Conservation (phyloP, 2,888 invertebrate genomes). For the Lasioglossum morio region DNA sequence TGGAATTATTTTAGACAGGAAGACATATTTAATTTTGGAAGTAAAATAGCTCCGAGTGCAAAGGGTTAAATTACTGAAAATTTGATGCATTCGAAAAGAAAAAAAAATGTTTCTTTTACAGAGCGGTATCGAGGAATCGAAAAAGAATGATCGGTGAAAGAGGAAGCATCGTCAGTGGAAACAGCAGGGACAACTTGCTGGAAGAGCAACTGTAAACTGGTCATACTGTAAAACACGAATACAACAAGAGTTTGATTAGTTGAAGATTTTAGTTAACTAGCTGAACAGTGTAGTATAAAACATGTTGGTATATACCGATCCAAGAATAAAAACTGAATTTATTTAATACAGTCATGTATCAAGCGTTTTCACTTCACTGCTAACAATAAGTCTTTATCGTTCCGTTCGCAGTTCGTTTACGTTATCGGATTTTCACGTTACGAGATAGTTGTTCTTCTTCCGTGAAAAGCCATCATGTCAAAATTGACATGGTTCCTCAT, state of each 20-base stretch:
- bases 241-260: background rate
- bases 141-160: conserved; percentile 9
- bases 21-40: no score
- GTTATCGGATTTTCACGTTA: background rate
- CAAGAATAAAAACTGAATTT: background rate
- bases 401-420: background rate
- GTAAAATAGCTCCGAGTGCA: no score
- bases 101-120: background rate
- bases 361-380: background rate
- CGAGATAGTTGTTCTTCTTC: background rate
- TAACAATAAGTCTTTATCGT: background rate
- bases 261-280: background rate
- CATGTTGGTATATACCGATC: background rate
- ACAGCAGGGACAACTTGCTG: conserved; percentile 47
- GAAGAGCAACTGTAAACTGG: conserved; percentile 20
- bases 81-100: no score
- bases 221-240: background rate
- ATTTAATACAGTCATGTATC: background rate
- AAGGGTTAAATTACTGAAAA: no score
- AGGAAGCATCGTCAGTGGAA: conserved; percentile 36
- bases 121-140: background rate
- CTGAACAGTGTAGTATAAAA: background rate
- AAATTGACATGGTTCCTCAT: conserved; percentile 52
- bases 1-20: no score
- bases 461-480: conserved; percentile 26